Conservation (phyloP, 2,888 invertebrate genomes). For the Drosophila cyrtoloma region DNA sequence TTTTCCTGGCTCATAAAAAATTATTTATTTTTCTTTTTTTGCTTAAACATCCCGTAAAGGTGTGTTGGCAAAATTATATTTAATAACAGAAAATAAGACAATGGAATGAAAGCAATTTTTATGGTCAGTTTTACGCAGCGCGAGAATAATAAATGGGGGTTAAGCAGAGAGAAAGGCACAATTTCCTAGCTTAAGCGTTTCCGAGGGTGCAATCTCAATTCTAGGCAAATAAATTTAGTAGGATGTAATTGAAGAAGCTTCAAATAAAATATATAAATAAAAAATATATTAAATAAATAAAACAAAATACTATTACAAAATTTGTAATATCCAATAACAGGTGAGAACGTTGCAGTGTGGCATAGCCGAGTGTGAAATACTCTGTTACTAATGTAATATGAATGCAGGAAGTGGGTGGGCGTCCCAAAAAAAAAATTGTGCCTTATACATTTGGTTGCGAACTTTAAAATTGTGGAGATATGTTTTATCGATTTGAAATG, state of each 20-base stretch:
- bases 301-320: background rate
- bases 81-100: slow-evolving; percentile 77
- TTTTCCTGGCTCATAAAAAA: slow-evolving; percentile 66
- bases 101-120: slow-evolving; percentile 47
- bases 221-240: background rate
- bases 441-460: background rate
- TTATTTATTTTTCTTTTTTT: slow-evolving; percentile 20
- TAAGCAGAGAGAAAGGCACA: background rate
- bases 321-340: background rate
- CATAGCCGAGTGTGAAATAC: background rate
- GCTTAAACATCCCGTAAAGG: slow-evolving; percentile 55
- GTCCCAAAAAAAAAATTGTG: background rate
- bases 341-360: background rate
- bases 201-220: background rate
- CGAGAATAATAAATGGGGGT: background rate
- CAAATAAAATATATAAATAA: background rate
- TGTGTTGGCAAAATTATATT: slow-evolving; percentile 68
- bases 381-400: background rate
- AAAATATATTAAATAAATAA: background rate
- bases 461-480: background rate
- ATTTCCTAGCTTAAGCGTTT: slow-evolving; percentile 6
- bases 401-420: background rate
- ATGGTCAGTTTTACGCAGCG: slow-evolving; percentile 17
- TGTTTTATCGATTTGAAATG: background rate
- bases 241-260: background rate